phyloP scores from a whole-genome alignment of 1,140 invertebrate species.

The Hylaeus volcanicus region DNA sequence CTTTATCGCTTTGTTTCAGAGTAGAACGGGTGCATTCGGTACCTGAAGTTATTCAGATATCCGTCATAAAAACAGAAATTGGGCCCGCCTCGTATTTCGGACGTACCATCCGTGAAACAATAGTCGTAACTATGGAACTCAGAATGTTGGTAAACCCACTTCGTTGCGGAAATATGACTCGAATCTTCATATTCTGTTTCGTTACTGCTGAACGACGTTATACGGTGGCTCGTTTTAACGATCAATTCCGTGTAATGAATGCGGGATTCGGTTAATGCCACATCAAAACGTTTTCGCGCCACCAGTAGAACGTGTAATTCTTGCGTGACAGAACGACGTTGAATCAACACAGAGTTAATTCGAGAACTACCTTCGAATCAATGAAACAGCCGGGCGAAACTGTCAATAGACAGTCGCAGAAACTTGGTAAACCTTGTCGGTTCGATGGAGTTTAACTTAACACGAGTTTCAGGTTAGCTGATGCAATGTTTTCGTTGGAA shows the following conservation, averaged over 20 bases:
- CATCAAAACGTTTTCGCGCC: not conserved
- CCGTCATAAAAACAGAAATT: constrained; percentile 6
- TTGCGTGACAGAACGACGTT: not conserved
- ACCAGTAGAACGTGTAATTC: not conserved
- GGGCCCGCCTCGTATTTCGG: not conserved
- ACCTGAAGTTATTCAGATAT: constrained; percentile 10
- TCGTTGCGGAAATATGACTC: not conserved
- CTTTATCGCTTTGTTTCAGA: not conserved
- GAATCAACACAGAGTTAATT: not conserved
- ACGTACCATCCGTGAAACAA: constrained; percentile 23
- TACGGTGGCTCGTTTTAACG: not conserved
- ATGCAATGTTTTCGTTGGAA: not conserved
- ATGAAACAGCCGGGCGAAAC: not conserved
- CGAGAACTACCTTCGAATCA: not conserved
- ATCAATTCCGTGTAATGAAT: constrained; percentile 10
- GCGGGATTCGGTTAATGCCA: not conserved
- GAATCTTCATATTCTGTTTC: constrained; percentile 27
- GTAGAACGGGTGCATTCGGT: too few species aligned
- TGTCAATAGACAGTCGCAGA: constrained; percentile 3
- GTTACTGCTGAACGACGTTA: not conserved
- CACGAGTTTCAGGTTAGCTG: not conserved
- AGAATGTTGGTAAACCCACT: constrained; percentile 8
- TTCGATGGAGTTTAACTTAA: constrained; percentile 4
- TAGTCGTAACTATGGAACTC: constrained; percentile 8
- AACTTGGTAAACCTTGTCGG: constrained; percentile 3